Base-by-base conservation (phyloP, 2,797 vertebrate genomes). In the Chloroceryle amazona region DNA sequence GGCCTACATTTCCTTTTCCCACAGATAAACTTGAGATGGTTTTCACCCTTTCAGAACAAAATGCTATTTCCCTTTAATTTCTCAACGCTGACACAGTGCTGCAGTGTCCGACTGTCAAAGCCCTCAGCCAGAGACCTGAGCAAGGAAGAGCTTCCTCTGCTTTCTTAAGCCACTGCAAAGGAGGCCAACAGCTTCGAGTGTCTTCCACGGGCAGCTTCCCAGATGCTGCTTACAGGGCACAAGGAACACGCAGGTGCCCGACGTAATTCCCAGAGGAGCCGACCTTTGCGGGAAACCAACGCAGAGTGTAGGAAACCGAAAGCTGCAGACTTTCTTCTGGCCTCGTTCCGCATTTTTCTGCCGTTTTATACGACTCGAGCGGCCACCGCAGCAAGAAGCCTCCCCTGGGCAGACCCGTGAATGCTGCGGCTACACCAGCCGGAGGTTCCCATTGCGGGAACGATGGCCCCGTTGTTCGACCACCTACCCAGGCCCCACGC, bases 281-380 rank as follows among this genome's bases (percentile, higher is more conserved):
- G n/a, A 11, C 16, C 70, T 9, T 65, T 4, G 65, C 70, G 2
- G 23, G 10, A 16, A 61, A 2, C 49, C 68, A 16, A 1, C 5
- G 4, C 22, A 0, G 8, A 3, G 18, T 0, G 9, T 0, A 5
- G 37, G 28, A 4, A 51, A 3, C 2, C 0, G 2, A 3, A 2
- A 16, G 31, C 61, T 5, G 35, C 47, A 1, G 13, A 0, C 11
- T 25, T 11, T 4, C 52, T 35, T 8, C 37, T 21, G 28, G 18
- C 7, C 10, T 19, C 2, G 9, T 3, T 61, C 66, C 6, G 22
- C 52, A 0, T 18, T 68, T 28, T 15, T 5, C 55, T 20, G 37
- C 61, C n/a, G 26, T 31, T 35, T 35, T 3, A 7, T 3, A 23
- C 4, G 37, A 20, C 4, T 1, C 6, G 9, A 13, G 46, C 1